Evolutionary conservation across 2,797 vertebrate species (phyloP), one percentile per base, ranked within the genome.

Genomic region (Chlorospingus semifuscus): DNA sequence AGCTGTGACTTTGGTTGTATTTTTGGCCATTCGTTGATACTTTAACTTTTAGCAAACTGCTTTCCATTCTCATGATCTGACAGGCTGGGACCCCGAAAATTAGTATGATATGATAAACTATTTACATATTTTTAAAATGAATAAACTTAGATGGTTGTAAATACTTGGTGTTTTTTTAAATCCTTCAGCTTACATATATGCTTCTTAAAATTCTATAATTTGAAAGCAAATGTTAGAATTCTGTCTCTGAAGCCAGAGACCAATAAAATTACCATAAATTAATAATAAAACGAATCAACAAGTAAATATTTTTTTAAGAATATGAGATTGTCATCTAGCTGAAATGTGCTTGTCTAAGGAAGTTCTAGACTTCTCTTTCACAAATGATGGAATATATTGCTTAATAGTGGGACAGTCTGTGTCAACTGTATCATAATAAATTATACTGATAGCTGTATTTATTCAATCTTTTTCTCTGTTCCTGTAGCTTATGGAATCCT

Each of bases 401-500:
- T 66, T 93, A 46, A 5, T 66, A 63, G 8, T 19, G 6, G 65
- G n/a, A 34, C 12, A 24, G 6, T 72, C 36, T 68, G 4, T 72
- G 15, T 50, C 72, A 41, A 56, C 5, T 29, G 12, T 26, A 30
- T 66, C 19, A 2, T 41, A 69, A 39, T 18, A 39, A 20, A 46
- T 76, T 36, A 21, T 59, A 26, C 10, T 59, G 34, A 17, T 72
- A 53, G 3, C 39, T 78, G 29, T 15, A 9, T 74, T 15, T 63
- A 42, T 68, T 85, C 70, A 49, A 20, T 63, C 27, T 49, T 53
- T 83, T n/a, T 16, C 27, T 64, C 57, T 85, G 36, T 50, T 71
- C 27, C 71, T 74, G 52, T 94, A 99, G 99, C 97, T 98, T 76
- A 91, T 98, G 59, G 99, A 99, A 77, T 98, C 98, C 93, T 95